Evolutionary conservation across 2,797 vertebrate genomes (phyloP), one percentile per base, ranked within the genome.

Genomic region (Spinus pinus): DNA sequence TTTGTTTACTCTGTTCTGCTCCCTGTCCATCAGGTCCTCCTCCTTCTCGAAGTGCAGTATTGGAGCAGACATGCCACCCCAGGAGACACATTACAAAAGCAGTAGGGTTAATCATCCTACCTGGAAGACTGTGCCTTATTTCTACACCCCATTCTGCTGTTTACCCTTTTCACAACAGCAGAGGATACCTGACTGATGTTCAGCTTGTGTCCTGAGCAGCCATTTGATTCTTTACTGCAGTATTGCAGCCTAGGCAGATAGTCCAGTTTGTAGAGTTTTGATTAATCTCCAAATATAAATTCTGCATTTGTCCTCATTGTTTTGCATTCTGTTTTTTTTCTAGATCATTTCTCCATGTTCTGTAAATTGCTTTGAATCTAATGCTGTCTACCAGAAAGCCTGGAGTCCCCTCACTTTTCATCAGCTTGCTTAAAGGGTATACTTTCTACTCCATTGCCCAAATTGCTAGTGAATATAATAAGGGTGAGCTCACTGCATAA

Each of bases 401-500:
- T 0, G 66, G 44, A 72, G 77, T 81, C 47, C 81, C 49, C 47
- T 81, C 78, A 53, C 73, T 96, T 81, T 74, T 86, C 74, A 42
- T 73, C 78, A 54, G 47, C 54, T 41, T 70, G 74, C 47, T 94
- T 84, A 79, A 86, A 90, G 61, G 41, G 23, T 85, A 17, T 64
- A 6, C 84, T 93, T 96, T 87, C 83, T 96, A 87, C 73, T 93
- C 74, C 84, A 73, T 79, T 90, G 86, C 74, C 67, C 56, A 94
- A 77, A 92, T 92, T 9, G 5, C 82, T 74, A 57, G 46, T 67
- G 69, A 91, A 53, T 88, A 42, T 81, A 78, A n/a, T 53, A 81
- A 83, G 46, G 62, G 64, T 72, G 62, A 93, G 21, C 47, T 91
- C 71, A 58, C 51, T 84, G 70, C 74, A 79, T 81, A 84, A 79